Evolutionary conservation across 2,113 vertebrate genomes (phyloP).

Genomic region (Passer domesticus): DNA sequence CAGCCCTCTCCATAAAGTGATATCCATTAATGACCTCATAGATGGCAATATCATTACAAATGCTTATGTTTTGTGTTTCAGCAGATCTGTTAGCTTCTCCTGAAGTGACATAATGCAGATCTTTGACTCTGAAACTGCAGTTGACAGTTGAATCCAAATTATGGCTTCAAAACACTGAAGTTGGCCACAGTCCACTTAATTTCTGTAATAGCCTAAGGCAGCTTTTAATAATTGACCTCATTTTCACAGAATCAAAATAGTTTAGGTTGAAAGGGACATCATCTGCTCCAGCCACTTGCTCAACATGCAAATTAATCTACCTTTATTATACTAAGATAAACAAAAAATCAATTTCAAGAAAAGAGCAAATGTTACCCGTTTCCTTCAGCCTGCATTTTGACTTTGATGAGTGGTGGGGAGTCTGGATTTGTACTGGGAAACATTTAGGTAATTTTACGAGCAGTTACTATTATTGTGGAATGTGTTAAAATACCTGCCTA

Average conservation of each 20-base stretch:
- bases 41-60: not conserved
- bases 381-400: not conserved
- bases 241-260: not conserved
- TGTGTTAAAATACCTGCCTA: not conserved
- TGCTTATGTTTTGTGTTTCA: not conserved
- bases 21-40: not conserved
- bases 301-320: not conserved
- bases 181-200: not conserved
- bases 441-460: not conserved
- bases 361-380: not conserved
- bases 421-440: not conserved
- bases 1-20: not conserved
- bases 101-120: not conserved
- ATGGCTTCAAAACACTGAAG: not conserved
- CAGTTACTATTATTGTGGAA: not conserved
- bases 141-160: not conserved
- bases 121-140: not conserved
- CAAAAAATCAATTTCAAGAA: not conserved
- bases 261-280: not conserved
- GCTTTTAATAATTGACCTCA: not conserved
- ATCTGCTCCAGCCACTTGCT: not conserved
- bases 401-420: not conserved
- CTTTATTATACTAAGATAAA: not conserved
- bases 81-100: not conserved
- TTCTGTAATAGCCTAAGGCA: not conserved